Evolutionary conservation across 2,888 invertebrate genomes (phyloP).

Genomic region (Acholoe squamosa): DNA sequence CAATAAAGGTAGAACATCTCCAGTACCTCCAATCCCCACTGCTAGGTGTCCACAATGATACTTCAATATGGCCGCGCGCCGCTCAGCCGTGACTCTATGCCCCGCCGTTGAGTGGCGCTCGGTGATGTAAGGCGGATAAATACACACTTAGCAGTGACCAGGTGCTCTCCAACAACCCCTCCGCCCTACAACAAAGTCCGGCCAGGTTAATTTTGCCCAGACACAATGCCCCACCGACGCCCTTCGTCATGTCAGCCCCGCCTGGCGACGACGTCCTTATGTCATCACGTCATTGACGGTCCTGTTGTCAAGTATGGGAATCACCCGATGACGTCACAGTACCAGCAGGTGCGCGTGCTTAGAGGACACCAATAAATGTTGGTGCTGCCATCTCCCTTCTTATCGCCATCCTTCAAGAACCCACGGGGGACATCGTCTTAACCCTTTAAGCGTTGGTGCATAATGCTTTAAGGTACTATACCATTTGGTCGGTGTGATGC

Average conservation of each 20-base stretch:
- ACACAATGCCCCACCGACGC: slow-evolving; percentile 52
- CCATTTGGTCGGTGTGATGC: no score
- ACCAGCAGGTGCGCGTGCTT: slow-evolving; percentile 60
- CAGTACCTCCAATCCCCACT: neutral
- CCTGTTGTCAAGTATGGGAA: slow-evolving; percentile 38
- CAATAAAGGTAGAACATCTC: neutral
- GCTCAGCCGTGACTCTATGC: slow-evolving; percentile 34
- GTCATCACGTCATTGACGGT: slow-evolving; percentile 48
- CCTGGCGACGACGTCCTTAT: slow-evolving; percentile 24
- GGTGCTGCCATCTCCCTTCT: neutral
- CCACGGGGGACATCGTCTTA: neutral
- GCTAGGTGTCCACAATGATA: neutral
- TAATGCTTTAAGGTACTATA: no score
- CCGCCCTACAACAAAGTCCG: slow-evolving; percentile 27
- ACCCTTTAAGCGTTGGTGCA: no score
- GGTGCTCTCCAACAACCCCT: slow-evolving; percentile 11
- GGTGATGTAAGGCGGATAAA: slow-evolving; percentile 59
- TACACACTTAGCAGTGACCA: slow-evolving; percentile 55
- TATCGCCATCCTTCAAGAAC: neutral
- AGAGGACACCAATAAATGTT: slow-evolving; percentile 11
- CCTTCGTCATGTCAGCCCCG: neutral
- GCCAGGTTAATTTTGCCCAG: neutral
- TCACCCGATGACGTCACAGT: slow-evolving; percentile 38
- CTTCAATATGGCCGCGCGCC: slow-evolving; percentile 40
- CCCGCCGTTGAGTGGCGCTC: slow-evolving; percentile 22